Percentiles rank a stretch among this genome's conserved stretches.
These are phyloP conservation scores for Phaethon lepturus DNA, from an alignment of 2,113 vertebrate genomes.

Conservation along the genomic window DNA sequence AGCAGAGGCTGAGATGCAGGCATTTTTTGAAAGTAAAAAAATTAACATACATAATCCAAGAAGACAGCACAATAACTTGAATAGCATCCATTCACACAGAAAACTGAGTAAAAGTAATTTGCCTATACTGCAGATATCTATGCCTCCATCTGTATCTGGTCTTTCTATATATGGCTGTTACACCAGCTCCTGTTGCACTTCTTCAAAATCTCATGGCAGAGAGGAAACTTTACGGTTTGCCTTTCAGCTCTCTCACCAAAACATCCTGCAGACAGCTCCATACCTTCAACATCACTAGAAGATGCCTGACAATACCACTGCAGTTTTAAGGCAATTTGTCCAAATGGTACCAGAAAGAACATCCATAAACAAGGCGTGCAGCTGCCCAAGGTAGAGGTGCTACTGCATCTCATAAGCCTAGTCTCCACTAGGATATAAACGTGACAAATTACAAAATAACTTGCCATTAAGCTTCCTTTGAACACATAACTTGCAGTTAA, in stretches of 20 bases:
- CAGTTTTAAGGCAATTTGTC: not conserved
- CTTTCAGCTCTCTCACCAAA: not conserved
- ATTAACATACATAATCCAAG: not conserved
- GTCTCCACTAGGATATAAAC: not conserved
- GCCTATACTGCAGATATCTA: not conserved
- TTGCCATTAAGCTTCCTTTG: not conserved
- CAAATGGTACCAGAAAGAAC: accelerated
- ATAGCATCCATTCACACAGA: not conserved
- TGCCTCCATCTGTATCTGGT: not conserved
- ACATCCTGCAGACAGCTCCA: not conserved
- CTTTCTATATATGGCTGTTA: not conserved
- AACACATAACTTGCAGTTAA: not conserved
- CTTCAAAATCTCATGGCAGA: not conserved
- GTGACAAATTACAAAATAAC: not conserved
- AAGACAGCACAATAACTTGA: not conserved
- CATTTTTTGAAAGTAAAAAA: not conserved
- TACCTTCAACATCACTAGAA: not conserved
- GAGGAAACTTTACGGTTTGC: not conserved
- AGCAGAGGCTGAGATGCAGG: not conserved
- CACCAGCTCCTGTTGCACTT: not conserved
- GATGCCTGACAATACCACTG: not conserved
- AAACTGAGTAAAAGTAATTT: not conserved
- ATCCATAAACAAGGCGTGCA: not conserved
- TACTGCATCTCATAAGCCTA: not conserved
- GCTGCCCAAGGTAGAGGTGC: not conserved